Evolutionary conservation across 2,797 vertebrate species (phyloP).

Genomic region (Harpagifer antarcticus): DNA sequence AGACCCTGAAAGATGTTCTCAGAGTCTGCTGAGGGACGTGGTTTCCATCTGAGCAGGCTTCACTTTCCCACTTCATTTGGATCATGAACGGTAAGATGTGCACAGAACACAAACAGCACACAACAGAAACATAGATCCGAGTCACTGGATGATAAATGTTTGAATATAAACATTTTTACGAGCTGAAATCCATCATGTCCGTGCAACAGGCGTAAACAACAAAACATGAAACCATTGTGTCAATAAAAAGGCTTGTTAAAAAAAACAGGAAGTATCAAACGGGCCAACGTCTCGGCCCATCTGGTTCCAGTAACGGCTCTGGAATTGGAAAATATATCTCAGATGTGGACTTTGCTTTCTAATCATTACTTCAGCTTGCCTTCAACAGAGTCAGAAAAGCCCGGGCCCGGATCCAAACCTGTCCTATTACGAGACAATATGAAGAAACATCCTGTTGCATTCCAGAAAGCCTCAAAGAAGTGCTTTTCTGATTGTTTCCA

Average conservation of each 20-base stretch:
- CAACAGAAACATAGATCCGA: slow-evolving; percentile 12
- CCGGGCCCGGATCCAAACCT: slow-evolving; percentile 65
- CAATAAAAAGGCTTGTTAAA: slow-evolving; percentile 76
- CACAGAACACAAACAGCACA: slow-evolving; percentile 9
- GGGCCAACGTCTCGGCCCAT: slow-evolving; percentile 70
- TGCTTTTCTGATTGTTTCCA: slow-evolving; percentile 40
- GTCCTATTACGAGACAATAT: slow-evolving; percentile 69
- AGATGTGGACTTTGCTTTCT: slow-evolving; percentile 82
- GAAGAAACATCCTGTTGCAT: slow-evolving; percentile 59
- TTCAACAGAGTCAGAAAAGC: slow-evolving; percentile 70
- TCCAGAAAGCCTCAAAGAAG: slow-evolving; percentile 47
- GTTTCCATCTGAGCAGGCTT: slow-evolving; percentile 13
- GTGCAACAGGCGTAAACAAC: slow-evolving; percentile 60
- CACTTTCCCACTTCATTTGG: slow-evolving; percentile 7
- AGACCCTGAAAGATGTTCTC: slow-evolving; percentile 31
- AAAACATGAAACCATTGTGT: slow-evolving; percentile 67
- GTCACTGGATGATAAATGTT: slow-evolving; percentile 22
- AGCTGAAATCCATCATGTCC: slow-evolving; percentile 50
- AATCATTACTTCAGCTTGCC: slow-evolving; percentile 77
- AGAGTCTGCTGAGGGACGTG: slow-evolving; percentile 25
- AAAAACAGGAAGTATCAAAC: slow-evolving; percentile 77
- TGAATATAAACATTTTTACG: slow-evolving; percentile 46
- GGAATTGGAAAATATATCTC: slow-evolving; percentile 81
- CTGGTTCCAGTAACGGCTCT: slow-evolving; percentile 80
- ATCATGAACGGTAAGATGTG: slow-evolving; percentile 11